These are phyloP conservation scores for Epizoanthus stellaris DNA, from an alignment of 92 coral and sea anemone genomes.

Conservation along the genomic window DNA sequence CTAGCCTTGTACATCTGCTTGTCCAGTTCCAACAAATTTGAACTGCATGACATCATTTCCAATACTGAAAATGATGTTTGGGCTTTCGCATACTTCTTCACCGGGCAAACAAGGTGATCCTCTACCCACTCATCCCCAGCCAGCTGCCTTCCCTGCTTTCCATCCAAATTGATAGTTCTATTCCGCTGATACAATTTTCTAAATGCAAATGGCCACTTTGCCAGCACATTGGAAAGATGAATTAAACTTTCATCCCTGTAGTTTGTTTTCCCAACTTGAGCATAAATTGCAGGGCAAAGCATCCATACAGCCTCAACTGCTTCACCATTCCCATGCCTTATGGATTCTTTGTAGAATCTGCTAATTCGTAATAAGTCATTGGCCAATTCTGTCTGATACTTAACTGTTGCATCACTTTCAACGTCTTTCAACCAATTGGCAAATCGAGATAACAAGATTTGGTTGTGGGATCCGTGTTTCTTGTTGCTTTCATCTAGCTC, in stretches of 20 bases:
- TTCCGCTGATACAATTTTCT: conserved; percentile 34
- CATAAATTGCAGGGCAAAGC: conserved; percentile 38
- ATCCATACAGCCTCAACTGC: conserved; percentile 57
- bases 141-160: conserved; percentile 53
- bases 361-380: conserved; percentile 59
- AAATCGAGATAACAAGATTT: conserved; percentile 17
- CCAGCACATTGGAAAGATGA: conserved; percentile 20
- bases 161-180: conserved; percentile 55
- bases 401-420: conserved; percentile 8
- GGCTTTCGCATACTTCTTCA: conserved; percentile 50
- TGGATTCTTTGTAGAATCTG: conserved; percentile 58
- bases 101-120: conserved; percentile 53
- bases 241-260: conserved; percentile 35
- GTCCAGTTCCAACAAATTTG: conserved; percentile 44
- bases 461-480: conserved; percentile 29
- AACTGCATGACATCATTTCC: conserved; percentile 65
- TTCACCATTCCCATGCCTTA: conserved; percentile 58
- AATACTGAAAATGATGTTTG: conserved; percentile 51
- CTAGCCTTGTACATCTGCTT: conserved; percentile 55
- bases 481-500: conserved; percentile 37
- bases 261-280: conserved; percentile 23
- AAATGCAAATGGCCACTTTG: conserved; percentile 45
- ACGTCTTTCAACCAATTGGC: conserved; percentile 30
- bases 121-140: conserved; percentile 73
- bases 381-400: conserved; percentile 42